These are phyloP conservation scores for Sarcophaga caerulescens DNA, from an alignment of 2,888 invertebrate species.

Conservation along the genomic window DNA sequence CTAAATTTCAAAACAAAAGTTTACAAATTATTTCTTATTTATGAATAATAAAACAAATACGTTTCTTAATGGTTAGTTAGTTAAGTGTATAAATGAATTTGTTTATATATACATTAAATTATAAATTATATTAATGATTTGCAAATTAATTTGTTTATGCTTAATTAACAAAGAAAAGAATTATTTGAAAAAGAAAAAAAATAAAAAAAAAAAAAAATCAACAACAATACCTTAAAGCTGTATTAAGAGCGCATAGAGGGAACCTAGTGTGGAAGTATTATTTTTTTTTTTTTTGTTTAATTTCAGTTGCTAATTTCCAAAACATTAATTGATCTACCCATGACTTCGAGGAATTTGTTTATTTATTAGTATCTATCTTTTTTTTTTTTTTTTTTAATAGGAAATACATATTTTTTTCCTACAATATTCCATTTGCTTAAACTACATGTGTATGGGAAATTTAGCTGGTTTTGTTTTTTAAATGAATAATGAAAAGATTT, in stretches of 20 bases:
- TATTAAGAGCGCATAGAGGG: neutral
- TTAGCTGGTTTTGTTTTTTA: neutral
- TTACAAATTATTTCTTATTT: neutral
- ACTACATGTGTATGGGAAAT: too few species aligned
- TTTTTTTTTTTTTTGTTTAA: constrained; percentile 12
- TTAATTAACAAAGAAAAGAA: constrained; percentile 22
- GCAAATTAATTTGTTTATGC: constrained; percentile 51
- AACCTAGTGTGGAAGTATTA: neutral
- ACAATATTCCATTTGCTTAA: too few species aligned
- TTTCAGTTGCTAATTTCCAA: neutral
- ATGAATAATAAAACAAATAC: constrained; percentile 12
- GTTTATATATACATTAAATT: constrained; percentile 35
- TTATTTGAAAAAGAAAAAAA: too few species aligned
- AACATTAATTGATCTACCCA: constrained; percentile 18
- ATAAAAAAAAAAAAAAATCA: too few species aligned
- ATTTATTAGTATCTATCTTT: constrained; percentile 18
- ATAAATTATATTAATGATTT: constrained; percentile 46
- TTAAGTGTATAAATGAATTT: constrained; percentile 1
- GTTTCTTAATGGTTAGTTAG: constrained; percentile 15
- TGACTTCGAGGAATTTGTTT: constrained; percentile 35
- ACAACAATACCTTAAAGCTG: constrained; percentile 31
- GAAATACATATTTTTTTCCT: too few species aligned
- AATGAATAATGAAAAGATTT: neutral
- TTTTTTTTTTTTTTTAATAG: too few species aligned
- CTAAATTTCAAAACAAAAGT: constrained; percentile 3